phyloP scores from a whole-genome alignment of 2,113 vertebrate species.

The Pterocles burchelli region DNA sequence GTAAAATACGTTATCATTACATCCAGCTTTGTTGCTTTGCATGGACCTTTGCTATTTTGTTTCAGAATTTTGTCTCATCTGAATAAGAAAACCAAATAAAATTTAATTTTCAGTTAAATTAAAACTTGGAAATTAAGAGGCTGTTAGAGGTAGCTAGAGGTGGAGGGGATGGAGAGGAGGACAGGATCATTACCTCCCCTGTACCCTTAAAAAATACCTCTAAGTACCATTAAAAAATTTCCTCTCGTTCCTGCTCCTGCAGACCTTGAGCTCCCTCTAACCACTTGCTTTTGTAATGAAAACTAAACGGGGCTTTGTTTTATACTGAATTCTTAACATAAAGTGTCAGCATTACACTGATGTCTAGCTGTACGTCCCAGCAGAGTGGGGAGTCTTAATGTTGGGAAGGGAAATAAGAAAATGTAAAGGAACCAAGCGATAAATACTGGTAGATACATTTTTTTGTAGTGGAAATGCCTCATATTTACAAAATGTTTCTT shows the following conservation, averaged over 20 bases:
- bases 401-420: neutral
- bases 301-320: neutral
- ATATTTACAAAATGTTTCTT: neutral
- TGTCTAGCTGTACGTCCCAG: neutral
- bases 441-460: neutral
- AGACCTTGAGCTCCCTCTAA: conserved; percentile 3
- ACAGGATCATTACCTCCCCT: neutral
- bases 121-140: neutral
- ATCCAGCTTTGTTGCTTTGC: neutral
- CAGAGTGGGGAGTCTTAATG: neutral
- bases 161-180: neutral
- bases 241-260: neutral
- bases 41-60: neutral
- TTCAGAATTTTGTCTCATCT: neutral
- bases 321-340: neutral
- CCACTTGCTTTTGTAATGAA: neutral
- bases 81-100: neutral
- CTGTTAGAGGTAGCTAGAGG: neutral
- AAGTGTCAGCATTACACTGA: neutral
- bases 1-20: neutral
- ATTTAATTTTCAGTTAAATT: neutral
- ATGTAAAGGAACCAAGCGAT: neutral
- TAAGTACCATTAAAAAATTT: neutral
- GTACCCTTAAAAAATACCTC: no score
- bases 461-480: neutral